Conservation (phyloP, 2,113 vertebrate genomes). For the Myrmecophaga tridactyla region DNA sequence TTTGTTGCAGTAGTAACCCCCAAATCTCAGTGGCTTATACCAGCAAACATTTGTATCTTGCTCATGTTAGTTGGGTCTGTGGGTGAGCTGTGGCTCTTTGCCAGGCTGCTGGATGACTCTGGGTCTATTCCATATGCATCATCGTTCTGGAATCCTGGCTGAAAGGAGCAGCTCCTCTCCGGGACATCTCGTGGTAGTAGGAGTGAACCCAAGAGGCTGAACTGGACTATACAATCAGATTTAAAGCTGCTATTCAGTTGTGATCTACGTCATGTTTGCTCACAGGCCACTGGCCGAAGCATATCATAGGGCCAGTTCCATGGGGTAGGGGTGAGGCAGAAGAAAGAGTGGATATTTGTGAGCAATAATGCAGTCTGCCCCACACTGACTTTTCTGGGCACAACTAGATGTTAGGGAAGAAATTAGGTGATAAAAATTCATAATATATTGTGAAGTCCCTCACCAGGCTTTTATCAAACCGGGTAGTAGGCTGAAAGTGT, state of each 20-base stretch:
- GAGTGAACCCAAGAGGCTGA: neutral
- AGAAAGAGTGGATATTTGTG: neutral
- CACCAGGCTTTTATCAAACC: neutral
- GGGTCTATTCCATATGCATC: neutral
- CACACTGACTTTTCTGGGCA: neutral
- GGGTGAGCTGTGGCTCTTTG: neutral
- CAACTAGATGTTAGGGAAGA: neutral
- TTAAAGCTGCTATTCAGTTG: neutral
- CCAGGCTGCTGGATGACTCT: neutral
- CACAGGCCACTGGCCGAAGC: neutral
- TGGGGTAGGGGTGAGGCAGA: too few species aligned
- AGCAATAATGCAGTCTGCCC: neutral
- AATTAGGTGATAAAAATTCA: constrained; percentile 2
- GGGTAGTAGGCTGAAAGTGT: neutral
- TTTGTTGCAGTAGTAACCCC: neutral
- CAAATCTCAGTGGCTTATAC: neutral
- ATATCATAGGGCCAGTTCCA: neutral
- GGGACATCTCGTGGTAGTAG: neutral
- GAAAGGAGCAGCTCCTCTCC: neutral
- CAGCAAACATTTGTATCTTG: neutral
- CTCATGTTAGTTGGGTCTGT: neutral
- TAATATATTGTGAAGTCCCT: neutral
- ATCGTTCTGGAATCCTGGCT: neutral
- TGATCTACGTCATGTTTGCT: neutral
- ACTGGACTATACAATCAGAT: neutral